Evolutionary conservation across 2,113 vertebrate species (phyloP).

Genomic region (Barbus barbus): DNA sequence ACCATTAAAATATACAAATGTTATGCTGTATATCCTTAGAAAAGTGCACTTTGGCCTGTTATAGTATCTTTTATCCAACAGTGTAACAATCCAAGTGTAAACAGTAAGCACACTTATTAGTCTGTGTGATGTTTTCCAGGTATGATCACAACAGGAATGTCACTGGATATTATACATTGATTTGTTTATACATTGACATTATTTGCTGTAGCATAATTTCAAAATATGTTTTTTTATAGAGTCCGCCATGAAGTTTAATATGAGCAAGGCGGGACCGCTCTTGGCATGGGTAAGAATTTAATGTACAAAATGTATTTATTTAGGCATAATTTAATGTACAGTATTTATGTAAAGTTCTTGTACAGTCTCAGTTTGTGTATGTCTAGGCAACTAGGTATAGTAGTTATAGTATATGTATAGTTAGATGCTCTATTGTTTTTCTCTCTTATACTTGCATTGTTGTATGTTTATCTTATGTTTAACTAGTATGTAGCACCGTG

Average conservation of each 20-base stretch:
- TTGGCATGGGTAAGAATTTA: conserved; percentile 80
- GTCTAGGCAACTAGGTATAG: too few species aligned
- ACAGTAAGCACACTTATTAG: not conserved
- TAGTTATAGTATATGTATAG: too few species aligned
- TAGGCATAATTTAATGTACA: too few species aligned
- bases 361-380: too few species aligned
- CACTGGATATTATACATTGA: not conserved
- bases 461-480: too few species aligned
- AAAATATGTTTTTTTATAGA: not conserved
- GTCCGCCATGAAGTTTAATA: conserved; percentile 71
- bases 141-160: too few species aligned
- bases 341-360: too few species aligned
- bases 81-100: not conserved
- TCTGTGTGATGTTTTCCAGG: not conserved
- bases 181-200: not conserved
- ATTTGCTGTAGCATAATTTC: not conserved
- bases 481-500: too few species aligned
- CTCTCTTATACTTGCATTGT: too few species aligned
- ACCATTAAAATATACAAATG: not conserved
- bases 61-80: not conserved
- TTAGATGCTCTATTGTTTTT: too few species aligned
- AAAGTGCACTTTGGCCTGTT: not conserved
- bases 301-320: too few species aligned
- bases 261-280: conserved; percentile 66
- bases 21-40: not conserved